These are phyloP conservation scores for Hiodon tergisus DNA, from an alignment of 2,113 vertebrate species.

Conservation along the genomic window DNA sequence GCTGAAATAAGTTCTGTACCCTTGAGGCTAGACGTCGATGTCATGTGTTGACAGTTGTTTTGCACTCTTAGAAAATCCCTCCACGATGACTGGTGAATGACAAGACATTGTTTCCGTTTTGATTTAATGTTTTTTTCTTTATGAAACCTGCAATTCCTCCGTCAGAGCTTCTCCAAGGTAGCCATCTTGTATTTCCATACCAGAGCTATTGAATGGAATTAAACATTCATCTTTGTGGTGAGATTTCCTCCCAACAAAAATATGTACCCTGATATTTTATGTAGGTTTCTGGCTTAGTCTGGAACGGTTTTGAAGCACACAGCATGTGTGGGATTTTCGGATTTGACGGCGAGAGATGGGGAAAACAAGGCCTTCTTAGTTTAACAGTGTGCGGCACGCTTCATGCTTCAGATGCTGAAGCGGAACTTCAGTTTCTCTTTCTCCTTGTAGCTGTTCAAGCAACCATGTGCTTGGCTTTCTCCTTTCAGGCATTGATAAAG, in stretches of 20 bases:
- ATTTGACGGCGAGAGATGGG: not conserved
- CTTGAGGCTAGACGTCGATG: too few relatives aligned
- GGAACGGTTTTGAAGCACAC: slow-evolving; percentile 17
- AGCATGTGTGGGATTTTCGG: not conserved
- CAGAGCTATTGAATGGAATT: too few relatives aligned
- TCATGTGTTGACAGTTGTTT: too few relatives aligned
- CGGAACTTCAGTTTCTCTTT: slow-evolving; percentile 21
- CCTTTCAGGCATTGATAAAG: slow-evolving; percentile 25
- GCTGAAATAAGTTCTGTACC: too few relatives aligned
- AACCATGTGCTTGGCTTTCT: slow-evolving; percentile 12
- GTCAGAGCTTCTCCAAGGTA: not conserved
- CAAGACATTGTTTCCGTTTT: not conserved
- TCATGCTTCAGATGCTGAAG: slow-evolving; percentile 5
- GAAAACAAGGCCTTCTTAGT: not conserved
- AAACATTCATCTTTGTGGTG: not conserved
- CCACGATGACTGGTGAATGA: too few relatives aligned
- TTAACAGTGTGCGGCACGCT: not conserved
- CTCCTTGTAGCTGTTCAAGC: slow-evolving; percentile 21
- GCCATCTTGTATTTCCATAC: not conserved
- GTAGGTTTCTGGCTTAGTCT: slow-evolving; percentile 27
- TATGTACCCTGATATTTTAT: not conserved
- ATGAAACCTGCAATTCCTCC: not conserved
- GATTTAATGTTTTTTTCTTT: not conserved
- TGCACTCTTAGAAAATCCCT: too few relatives aligned
- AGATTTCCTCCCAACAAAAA: not conserved